Evolutionary conservation across 2,113 vertebrate genomes (phyloP).

Genomic region (Condylura cristata): DNA sequence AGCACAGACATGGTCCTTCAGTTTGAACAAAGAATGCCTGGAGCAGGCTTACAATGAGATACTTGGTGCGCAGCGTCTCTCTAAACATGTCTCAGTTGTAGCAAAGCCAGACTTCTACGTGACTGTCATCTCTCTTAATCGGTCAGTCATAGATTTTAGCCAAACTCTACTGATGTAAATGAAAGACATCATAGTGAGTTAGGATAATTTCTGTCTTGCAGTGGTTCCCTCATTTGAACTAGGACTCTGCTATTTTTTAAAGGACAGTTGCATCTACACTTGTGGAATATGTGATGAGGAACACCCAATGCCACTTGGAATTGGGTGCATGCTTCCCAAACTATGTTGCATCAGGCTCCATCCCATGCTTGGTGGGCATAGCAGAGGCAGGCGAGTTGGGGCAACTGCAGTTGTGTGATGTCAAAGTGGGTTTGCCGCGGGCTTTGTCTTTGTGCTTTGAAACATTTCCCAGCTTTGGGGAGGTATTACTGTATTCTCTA

Average conservation of each 20-base stretch:
- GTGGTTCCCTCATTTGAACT: background rate
- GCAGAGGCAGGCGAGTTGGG: background rate
- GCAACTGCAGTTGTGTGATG: background rate
- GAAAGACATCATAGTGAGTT: background rate
- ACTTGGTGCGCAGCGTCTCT: background rate
- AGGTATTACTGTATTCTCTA: constrained; percentile 30
- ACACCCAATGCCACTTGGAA: background rate
- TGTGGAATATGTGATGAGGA: background rate
- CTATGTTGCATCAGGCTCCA: too few relatives aligned
- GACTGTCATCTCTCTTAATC: background rate
- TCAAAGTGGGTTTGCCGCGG: background rate
- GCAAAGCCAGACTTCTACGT: background rate
- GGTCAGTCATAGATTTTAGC: background rate
- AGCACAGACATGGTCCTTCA: background rate
- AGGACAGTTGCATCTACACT: background rate
- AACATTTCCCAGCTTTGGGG: constrained; percentile 39
- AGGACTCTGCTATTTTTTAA: background rate
- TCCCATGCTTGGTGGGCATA: background rate
- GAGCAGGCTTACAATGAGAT: background rate
- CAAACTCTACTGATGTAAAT: background rate
- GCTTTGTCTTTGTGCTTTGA: constrained; percentile 36
- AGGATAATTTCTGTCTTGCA: background rate
- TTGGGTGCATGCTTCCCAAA: background rate
- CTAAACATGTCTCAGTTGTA: background rate
- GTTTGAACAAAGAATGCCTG: background rate